Conservation (phyloP, 2,888 invertebrate genomes). For the Platypus cylindrus region DNA sequence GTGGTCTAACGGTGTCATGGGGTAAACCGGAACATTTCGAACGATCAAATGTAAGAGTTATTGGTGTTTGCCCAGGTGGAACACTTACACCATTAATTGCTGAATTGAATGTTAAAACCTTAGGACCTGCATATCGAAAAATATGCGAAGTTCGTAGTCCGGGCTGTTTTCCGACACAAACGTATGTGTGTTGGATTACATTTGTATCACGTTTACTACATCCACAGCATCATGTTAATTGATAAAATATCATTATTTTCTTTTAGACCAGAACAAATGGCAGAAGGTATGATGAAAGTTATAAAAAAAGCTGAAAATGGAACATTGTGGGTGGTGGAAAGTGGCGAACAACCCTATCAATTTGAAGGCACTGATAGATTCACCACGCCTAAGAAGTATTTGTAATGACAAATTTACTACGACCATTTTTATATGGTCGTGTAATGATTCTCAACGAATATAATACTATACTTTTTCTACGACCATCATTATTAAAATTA, state of each 20-base stretch:
- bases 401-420: too few species aligned
- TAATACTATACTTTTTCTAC: too few species aligned
- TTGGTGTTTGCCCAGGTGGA: not conserved
- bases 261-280: conserved; percentile 22
- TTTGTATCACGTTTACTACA: too few species aligned
- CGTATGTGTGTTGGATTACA: too few species aligned
- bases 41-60: conserved; percentile 25
- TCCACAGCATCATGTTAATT: too few species aligned
- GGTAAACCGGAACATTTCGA: conserved; percentile 19
- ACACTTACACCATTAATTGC: not conserved
- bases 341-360: conserved; percentile 30
- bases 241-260: too few species aligned
- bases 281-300: conserved; percentile 22
- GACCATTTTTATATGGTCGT: too few species aligned
- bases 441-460: too few species aligned
- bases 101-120: not conserved
- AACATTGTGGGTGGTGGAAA: conserved; percentile 38
- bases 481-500: too few species aligned
- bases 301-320: conserved; percentile 33
- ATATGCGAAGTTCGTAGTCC: too few species aligned
- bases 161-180: too few species aligned
- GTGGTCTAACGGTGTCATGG: not conserved
- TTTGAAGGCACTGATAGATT: conserved; percentile 13
- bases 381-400: too few species aligned
- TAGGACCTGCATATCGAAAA: conserved; percentile 4